Evolutionary conservation across 1,140 invertebrate genomes (phyloP), one percentile per base, ranked within the genome.

Genomic region (Octopus sinensis): DNA sequence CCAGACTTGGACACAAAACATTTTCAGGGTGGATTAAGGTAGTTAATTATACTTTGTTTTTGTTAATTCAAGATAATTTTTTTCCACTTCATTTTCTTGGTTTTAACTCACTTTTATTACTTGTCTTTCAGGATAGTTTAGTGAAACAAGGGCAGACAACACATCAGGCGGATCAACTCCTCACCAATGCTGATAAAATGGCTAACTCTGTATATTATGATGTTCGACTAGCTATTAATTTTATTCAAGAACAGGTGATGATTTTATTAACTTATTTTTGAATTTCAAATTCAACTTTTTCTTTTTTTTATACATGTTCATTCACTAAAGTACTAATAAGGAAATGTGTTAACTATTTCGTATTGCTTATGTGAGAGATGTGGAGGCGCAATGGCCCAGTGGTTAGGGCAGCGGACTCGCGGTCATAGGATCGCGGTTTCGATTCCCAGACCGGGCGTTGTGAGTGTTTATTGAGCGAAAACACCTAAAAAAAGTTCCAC

Each of bases 81-180:
- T 52, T 81, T 54, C 0, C n/a, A 6, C 6, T 56, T 71, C 12
- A 68, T 80, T 80, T 73, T 71, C 51, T 51, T 17, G 10, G 10
- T 43, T 13, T 54, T n/a, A 10, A 10, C 23, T 56, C 54, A 0
- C n/a, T 54, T 81, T 77, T 77, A 43, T 80, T 51, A 78, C 75
- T 91, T 79, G 3, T 79, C 13, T 79, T 79, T 51, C 92, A 95
- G 92, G 95, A 96, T 88, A 94, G 93, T 80, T 91, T 96, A n/a
- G 95, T 96, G 5, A 96, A 96, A 87, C 96, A 97, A 93, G 95
- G 96, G 76, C 93, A 96, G 92, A 96, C 94, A 80, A 95, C 94
- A 0, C 94, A 94, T 87, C 94, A 95, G 88, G 95, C 95, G 1
- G 95, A 96, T 86, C 93, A 93, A 84, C 90, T 96, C 71, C 87